Base-by-base conservation (phyloP, 2,888 invertebrate genomes). In the Macrophya alboannulata region DNA sequence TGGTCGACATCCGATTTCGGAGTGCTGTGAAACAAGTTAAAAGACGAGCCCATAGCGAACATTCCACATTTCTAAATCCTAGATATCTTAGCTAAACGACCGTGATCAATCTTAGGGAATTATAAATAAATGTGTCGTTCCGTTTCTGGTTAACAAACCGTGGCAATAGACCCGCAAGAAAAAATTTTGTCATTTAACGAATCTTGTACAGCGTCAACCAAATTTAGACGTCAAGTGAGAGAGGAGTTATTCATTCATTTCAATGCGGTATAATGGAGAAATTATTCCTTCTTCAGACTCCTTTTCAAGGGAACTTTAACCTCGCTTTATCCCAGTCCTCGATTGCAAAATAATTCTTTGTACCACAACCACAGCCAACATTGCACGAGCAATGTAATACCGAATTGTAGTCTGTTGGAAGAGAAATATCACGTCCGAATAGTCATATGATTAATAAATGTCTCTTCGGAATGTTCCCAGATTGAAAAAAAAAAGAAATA, bases 1-100 rank as follows among this genome's bases (percentile, higher is more conserved):
- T 48, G 48, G 48, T 71, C 83, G 45, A 65, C 83, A 83, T 65
- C 83, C 68, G 83, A 83, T 83, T 81, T 81, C 31, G 81, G 81
- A 62, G 43, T 37, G 51, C 40, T 25, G 81, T 43, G 43, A 81
- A 81, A 62, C 81, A 81, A 81, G 81, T 81, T 62, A 10, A 81
- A 81, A 81, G 62, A 81, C 79, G 79, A 81, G 79, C 37, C 62
- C n/a, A n/a, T 21, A 21, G 21, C 21, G 40, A 37, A 59, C 81
- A 43, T 43, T 59, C 81, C 62, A 25, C 62, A 62, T 62, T 81
- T 62, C 43, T 51, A 40, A 25, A 62, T 25, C 9, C 21, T 21
- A 43, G 9, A 77, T 55, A 55, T 9, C 55, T 21, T 55, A n/a
- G 17, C 25, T 9, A 77, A 10, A 74, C 31, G 25, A 74, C 21